Conservation (phyloP, 2,113 vertebrate genomes). For the Camelus dromedarius region DNA sequence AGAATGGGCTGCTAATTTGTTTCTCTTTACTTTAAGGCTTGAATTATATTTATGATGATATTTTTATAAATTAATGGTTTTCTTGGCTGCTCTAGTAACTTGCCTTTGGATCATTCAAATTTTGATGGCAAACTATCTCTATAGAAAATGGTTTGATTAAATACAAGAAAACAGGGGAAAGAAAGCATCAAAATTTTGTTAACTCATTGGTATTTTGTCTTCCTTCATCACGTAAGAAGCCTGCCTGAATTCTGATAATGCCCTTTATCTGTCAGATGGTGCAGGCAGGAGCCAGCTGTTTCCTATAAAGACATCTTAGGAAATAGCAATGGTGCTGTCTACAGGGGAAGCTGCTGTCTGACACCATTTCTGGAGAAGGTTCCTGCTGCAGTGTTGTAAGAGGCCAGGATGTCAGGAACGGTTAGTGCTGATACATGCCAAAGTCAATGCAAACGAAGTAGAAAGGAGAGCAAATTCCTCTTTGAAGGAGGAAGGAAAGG, state of each 20-base stretch:
- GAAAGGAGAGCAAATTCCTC: constrained; percentile 7
- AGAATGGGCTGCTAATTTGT: neutral
- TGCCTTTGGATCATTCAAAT: neutral
- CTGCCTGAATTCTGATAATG: constrained; percentile 52
- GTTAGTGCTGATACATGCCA: constrained; percentile 63
- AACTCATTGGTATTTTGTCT: neutral
- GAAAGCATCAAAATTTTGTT: constrained; percentile 52
- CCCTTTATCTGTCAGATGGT: constrained; percentile 59
- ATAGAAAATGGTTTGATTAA: constrained; percentile 66
- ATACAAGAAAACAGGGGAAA: constrained; percentile 29
- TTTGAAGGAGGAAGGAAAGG: neutral
- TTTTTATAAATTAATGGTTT: constrained; percentile 57
- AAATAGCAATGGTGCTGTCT: constrained; percentile 62
- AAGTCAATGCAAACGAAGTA: neutral
- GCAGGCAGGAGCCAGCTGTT: constrained; percentile 67
- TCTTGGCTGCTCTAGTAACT: constrained; percentile 44
- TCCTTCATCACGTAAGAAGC: constrained; percentile 62
- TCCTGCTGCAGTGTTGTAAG: constrained; percentile 55
- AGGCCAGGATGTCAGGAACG: constrained; percentile 33
- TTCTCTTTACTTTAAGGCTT: neutral
- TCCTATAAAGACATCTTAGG: constrained; percentile 53
- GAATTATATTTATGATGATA: constrained; percentile 36
- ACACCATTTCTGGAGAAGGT: constrained; percentile 34
- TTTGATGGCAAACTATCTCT: constrained; percentile 1
- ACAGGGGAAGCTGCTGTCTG: constrained; percentile 62